phyloP scores from a whole-genome alignment of 2,888 invertebrate genomes.

The Lycocerus yunnanus region DNA sequence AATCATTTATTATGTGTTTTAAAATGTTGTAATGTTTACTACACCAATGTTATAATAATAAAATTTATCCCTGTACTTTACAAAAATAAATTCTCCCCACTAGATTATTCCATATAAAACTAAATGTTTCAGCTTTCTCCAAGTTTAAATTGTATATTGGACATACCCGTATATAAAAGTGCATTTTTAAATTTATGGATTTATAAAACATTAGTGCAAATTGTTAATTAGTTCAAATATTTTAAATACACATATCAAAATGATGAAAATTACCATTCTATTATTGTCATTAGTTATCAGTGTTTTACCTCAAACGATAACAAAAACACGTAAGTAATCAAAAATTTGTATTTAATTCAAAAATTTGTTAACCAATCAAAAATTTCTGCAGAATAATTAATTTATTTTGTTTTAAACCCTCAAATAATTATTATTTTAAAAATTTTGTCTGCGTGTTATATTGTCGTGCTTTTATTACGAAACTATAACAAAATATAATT shows the following conservation, averaged over 20 bases:
- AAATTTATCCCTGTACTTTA: neutral
- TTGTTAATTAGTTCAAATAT: neutral
- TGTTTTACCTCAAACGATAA: neutral
- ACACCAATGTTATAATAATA: neutral
- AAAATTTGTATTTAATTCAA: neutral
- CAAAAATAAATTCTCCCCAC: slow-evolving; percentile 20
- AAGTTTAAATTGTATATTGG: slow-evolving; percentile 16
- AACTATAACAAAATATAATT: neutral
- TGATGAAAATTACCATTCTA: neutral
- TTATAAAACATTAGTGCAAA: neutral
- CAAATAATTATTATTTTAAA: too few relatives aligned
- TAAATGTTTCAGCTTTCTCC: slow-evolving; percentile 32
- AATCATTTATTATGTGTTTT: neutral
- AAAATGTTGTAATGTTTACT: neutral
- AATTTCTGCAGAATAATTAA: too few relatives aligned
- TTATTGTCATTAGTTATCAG: neutral
- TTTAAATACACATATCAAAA: neutral
- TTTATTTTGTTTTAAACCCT: too few relatives aligned
- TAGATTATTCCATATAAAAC: slow-evolving; percentile 33
- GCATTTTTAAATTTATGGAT: neutral
- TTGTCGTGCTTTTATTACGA: neutral
- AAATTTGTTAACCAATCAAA: neutral
- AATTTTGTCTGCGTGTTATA: neutral
- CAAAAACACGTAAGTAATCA: neutral
- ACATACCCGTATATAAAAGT: neutral